Evolutionary conservation across 2,888 invertebrate genomes (phyloP), one percentile per base, ranked within the genome.

Genomic region (Adelphocoris suturalis): DNA sequence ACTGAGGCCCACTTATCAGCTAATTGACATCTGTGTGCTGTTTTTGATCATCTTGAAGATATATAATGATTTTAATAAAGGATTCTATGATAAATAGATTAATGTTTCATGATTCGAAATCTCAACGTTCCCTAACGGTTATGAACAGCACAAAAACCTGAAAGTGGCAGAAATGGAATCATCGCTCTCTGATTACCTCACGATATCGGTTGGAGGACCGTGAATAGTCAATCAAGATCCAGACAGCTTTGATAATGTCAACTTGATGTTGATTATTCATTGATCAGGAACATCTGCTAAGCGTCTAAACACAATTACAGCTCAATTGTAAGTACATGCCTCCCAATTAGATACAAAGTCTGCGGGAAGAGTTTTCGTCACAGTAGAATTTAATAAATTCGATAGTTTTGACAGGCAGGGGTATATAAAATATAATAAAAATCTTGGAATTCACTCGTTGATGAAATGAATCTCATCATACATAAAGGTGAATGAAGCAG

Each of bases 201-300:
- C 82, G 52, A 52, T 55, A 82, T 82, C 82, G 23, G 52, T 19
- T 5, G 13, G 52, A 82, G 52, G 82, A 12, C 52, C n/a, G 52
- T 86, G 86, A 86, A 86, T 86, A 86, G 86, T 86, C 86, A 86
- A 86, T 86, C 86, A 86, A 86, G 86, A 86, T 86, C 47, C 68
- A 46, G 12, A 46, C 75, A 75, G 75, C 46, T 75, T 75, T 46
- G 86, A 86, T 86, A 86, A 86, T 75, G 61, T 28, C 85, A 0
- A 16, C 85, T 16, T 75, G 37, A 48, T 85, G 85, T 55, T 86
- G 75, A 75, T 86, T 68, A 75, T 75, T 86, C 86, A 86, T 86
- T 86, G 86, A 86, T 86, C 85, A 86, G 86, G 68, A 75, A 68
- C 75, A 47, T 86, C 75, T 85, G 85, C 61, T 75, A 75, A 86